Evolutionary conservation across 2,113 vertebrate genomes (phyloP).

Genomic region (Saguinus midas): DNA sequence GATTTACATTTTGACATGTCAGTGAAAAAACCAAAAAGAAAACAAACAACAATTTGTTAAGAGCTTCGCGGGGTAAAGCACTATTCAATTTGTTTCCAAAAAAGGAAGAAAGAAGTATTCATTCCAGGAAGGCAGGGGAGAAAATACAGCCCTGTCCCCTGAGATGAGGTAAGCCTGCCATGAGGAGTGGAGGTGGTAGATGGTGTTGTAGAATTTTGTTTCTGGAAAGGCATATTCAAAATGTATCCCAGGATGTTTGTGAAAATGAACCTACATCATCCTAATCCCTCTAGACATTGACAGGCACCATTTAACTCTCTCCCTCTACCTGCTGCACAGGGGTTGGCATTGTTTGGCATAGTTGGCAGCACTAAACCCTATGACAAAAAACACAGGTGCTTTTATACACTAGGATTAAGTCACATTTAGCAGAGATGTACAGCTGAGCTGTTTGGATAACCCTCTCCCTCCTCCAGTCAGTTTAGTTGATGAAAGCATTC

Average conservation of each 20-base stretch:
- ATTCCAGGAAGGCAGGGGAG: conserved; percentile 44
- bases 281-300: conserved; percentile 44
- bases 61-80: no score
- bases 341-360: conserved; percentile 46
- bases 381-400: conserved; percentile 70
- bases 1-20: no score
- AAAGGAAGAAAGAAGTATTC: no score
- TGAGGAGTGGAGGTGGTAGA: conserved; percentile 34
- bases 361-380: conserved; percentile 37
- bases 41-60: no score
- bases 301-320: conserved; percentile 26
- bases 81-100: no score
- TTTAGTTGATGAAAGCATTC: conserved; percentile 66
- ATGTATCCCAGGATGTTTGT: conserved; percentile 27
- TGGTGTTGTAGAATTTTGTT: conserved; percentile 53
- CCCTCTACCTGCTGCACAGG: not conserved
- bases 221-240: conserved; percentile 46
- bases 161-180: conserved; percentile 37
- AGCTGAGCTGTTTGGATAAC: conserved; percentile 60
- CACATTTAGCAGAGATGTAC: conserved; percentile 60
- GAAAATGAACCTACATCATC: conserved; percentile 17
- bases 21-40: no score
- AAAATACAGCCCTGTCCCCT: conserved; percentile 7
- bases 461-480: conserved; percentile 11
- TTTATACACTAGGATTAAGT: conserved; percentile 63